phyloP scores from a whole-genome alignment of 2,113 vertebrate species.

The Cavia porcellus region DNA sequence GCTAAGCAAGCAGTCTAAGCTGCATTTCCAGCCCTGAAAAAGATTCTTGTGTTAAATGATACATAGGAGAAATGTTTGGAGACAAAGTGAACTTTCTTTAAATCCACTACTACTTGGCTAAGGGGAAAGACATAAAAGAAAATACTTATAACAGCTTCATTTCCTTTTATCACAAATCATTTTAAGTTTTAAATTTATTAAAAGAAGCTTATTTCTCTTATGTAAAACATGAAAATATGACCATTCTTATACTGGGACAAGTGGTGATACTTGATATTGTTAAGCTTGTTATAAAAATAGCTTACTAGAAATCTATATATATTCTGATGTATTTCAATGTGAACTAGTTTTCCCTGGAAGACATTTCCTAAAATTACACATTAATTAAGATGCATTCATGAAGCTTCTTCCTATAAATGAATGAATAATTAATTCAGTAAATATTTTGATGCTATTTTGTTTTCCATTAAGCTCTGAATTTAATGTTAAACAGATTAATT shows the following conservation, averaged over 20 bases:
- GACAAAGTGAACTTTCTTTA: not conserved
- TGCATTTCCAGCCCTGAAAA: not conserved
- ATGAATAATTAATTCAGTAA: constrained; percentile 61
- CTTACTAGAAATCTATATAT: constrained; percentile 12
- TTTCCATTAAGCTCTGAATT: constrained; percentile 10
- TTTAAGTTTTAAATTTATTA: not conserved
- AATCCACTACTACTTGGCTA: not conserved
- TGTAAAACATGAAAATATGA: constrained; percentile 9
- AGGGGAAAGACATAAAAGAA: not conserved
- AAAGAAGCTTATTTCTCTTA: constrained; percentile 2
- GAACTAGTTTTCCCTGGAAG: constrained; percentile 35
- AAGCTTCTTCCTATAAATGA: constrained; percentile 49
- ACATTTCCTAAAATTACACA: constrained; percentile 36
- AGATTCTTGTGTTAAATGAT: not conserved
- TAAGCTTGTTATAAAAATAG: not conserved
- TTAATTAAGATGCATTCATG: constrained; percentile 51
- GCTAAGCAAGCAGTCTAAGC: not conserved
- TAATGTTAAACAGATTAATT: constrained; percentile 33
- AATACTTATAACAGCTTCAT: not conserved
- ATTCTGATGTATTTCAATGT: not conserved
- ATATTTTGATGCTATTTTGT: constrained; percentile 50
- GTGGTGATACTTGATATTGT: not conserved
- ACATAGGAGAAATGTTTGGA: not conserved
- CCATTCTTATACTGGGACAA: constrained; percentile 11
- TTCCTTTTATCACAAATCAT: not conserved